Evolutionary conservation across 1,140 invertebrate species (phyloP).

Genomic region (Elymnias hypermnestra): DNA sequence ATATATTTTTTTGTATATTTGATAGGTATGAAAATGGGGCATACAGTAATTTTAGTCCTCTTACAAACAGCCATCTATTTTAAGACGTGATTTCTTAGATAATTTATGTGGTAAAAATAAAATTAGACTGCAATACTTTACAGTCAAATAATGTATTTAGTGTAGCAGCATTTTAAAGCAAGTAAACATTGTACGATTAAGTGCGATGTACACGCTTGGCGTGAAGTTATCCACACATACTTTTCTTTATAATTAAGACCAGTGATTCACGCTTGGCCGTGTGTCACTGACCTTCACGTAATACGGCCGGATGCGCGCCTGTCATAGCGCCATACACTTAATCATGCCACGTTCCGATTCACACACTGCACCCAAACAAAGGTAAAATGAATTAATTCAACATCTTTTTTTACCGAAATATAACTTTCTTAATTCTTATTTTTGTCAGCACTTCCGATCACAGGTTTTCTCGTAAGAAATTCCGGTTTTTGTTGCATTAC

Average conservation of each 20-base stretch:
- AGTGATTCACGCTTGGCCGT: slow-evolving; percentile 44
- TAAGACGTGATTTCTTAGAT: too few species aligned
- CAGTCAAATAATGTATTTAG: too few species aligned
- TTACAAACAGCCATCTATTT: too few species aligned
- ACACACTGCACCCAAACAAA: slow-evolving; percentile 41
- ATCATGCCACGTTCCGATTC: slow-evolving; percentile 41
- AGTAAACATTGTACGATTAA: not conserved
- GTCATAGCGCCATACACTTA: slow-evolving; percentile 39
- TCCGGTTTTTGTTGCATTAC: too few species aligned
- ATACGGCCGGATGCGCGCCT: slow-evolving; percentile 49
- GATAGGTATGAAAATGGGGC: too few species aligned
- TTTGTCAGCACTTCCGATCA: not conserved
- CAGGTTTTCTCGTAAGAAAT: too few species aligned
- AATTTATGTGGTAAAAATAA: too few species aligned
- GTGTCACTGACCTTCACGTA: slow-evolving; percentile 65
- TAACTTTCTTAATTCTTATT: not conserved
- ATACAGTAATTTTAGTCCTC: too few species aligned
- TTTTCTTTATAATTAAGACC: slow-evolving; percentile 37
- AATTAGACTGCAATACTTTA: too few species aligned
- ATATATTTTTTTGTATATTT: too few species aligned
- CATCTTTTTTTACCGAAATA: not conserved
- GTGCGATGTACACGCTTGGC: not conserved
- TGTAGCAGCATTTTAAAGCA: not conserved
- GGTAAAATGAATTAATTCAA: slow-evolving; percentile 11
- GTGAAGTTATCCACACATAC: not conserved